Evolutionary conservation across 1,140 invertebrate species (phyloP).

Genomic region (Parapsyche elsis): DNA sequence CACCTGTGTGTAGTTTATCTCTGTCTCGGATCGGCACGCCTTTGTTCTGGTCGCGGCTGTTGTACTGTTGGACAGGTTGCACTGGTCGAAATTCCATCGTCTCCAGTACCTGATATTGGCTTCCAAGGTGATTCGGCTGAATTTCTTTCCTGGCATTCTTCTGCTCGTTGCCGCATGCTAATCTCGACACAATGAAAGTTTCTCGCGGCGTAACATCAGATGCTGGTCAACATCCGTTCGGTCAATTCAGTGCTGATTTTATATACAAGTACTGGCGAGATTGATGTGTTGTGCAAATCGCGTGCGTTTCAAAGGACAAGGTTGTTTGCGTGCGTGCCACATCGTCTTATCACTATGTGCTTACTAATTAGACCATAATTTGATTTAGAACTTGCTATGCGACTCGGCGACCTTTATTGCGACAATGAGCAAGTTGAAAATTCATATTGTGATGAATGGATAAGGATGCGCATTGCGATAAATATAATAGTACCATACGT

Average conservation of each 20-base stretch:
- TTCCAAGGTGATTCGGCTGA: slow-evolving; percentile 23
- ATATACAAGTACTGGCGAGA: too few species aligned
- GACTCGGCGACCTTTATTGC: too few species aligned
- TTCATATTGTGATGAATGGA: too few species aligned
- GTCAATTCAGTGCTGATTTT: background rate
- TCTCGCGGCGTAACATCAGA: background rate
- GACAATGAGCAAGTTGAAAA: too few species aligned
- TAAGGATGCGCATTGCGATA: too few species aligned
- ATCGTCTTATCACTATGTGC: too few species aligned
- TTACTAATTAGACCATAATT: too few species aligned
- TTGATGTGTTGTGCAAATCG: too few species aligned
- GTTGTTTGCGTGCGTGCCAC: too few species aligned
- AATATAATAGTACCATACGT: too few species aligned
- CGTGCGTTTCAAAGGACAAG: too few species aligned
- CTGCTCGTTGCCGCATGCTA: background rate
- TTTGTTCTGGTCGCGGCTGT: slow-evolving; percentile 6
- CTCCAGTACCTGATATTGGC: slow-evolving; percentile 5
- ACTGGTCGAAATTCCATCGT: background rate
- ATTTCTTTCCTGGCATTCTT: slow-evolving; percentile 20
- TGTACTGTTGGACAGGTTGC: slow-evolving; percentile 10
- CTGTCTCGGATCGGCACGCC: slow-evolving; percentile 2
- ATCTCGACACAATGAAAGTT: slow-evolving; percentile 6
- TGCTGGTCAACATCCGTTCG: background rate
- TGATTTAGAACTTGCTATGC: too few species aligned
- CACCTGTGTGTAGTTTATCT: background rate